Base-by-base conservation (phyloP, 37 sponge, comb jelly and placozoan genomes). In the Diacarnus erythraeanus region DNA sequence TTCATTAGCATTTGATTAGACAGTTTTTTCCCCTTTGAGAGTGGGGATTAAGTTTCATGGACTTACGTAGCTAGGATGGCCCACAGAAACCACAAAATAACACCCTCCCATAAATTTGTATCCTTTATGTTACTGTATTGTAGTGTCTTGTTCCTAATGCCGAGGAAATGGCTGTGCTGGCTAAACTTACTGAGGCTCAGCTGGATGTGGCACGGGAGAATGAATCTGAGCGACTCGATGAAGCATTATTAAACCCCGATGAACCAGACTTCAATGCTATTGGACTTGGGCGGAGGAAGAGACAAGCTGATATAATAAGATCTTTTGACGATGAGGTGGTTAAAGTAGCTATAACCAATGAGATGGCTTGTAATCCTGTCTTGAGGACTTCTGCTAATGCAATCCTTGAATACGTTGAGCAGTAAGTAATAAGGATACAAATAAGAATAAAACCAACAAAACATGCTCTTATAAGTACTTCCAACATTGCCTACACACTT, bases 311-410 rank as follows among this genome's bases (percentile, higher is more conserved):
- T 12, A 31, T 17, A n/a, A n/a, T n/a, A 35, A 3, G 8, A 23
- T 21, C 23, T 2, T 71, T 42, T 12, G 43, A 40, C 15, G 43
- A 71, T 20, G 21, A 71, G 43, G 43, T 71, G 23, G 22, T 71
- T 2, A 21, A 4, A 1, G 36, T 42, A n/a, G 71, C 71, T 10
- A 15, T 71, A n/a, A 42, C 2, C 21, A 42, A 42, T 40, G 42
- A 71, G 43, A 71, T 12, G 2, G 71, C 71, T 39, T 71, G 71
- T n/a, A 71, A 71, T 42, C 71, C 71, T 6, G n/a, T 40, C 12
- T 23, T 71, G 3, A 5, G 71, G 43, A 3, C 43, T 4, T 25
- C 41, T 3, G 71, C 71, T 23, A 40, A 2, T 26, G 20, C 71
- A 20, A 29, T 42, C 6, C 6, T 71, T 18, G 43, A 71, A 71